Conservation (phyloP, 2,888 invertebrate species). For the Neoaliturus tenellus region DNA sequence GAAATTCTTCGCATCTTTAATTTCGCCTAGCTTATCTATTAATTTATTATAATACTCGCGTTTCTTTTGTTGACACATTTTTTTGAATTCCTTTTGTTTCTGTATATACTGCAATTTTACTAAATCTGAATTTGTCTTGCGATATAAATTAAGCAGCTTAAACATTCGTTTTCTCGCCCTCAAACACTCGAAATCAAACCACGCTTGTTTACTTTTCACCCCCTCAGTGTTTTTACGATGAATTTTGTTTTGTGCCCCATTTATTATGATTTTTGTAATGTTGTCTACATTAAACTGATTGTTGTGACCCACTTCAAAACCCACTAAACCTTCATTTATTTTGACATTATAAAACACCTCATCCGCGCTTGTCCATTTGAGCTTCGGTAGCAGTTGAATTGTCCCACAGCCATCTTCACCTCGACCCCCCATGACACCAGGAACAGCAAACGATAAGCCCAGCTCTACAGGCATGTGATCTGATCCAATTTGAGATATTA, state of each 20-base stretch:
- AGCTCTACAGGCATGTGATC: neutral
- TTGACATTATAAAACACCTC: neutral
- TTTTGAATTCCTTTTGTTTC: neutral
- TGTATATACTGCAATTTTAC: neutral
- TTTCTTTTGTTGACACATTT: neutral
- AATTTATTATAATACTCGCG: neutral
- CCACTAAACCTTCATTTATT: neutral
- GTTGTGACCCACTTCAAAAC: neutral
- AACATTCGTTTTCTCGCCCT: neutral
- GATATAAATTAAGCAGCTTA: conserved; percentile 11
- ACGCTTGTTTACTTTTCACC: neutral
- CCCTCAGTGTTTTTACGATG: neutral
- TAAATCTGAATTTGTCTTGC: neutral
- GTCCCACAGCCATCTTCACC: neutral
- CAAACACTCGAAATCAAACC: neutral
- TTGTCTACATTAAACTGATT: neutral
- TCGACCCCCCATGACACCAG: neutral
- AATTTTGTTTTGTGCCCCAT: neutral
- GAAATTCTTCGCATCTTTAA: neutral
- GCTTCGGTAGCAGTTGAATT: neutral
- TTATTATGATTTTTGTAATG: neutral
- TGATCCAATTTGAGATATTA: neutral
- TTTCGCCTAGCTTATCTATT: neutral
- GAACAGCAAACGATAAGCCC: neutral
- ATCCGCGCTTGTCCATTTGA: neutral